Conservation (phyloP, 2,113 vertebrate genomes). For the Macrotus californicus region DNA sequence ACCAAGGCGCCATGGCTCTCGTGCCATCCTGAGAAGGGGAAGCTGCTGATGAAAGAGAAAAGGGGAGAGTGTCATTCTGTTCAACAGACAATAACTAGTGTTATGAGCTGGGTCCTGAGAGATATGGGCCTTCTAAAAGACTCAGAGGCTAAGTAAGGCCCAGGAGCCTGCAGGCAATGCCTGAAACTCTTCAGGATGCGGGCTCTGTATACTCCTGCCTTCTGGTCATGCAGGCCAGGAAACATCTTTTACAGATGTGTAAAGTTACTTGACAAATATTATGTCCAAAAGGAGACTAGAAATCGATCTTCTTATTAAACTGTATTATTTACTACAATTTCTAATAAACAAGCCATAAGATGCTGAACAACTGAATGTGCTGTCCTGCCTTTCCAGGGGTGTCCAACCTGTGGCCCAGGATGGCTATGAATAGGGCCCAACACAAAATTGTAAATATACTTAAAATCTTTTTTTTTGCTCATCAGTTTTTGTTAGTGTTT, state of each 20-base stretch:
- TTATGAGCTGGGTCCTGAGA: neutral
- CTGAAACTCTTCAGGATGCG: neutral
- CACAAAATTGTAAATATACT: too few relatives aligned
- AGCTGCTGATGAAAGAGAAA: neutral
- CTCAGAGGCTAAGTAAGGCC: neutral
- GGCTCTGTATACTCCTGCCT: neutral
- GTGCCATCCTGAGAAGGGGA: neutral
- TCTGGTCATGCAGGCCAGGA: neutral
- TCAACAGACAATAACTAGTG: neutral
- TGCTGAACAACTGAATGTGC: neutral
- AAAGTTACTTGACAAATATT: neutral
- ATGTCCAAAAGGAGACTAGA: neutral
- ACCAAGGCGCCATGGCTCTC: neutral
- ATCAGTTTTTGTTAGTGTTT: too few relatives aligned
- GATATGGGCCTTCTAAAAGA: neutral
- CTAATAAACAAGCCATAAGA: neutral
- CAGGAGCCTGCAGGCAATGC: neutral
- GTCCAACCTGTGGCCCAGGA: too few relatives aligned
- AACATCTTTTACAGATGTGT: neutral
- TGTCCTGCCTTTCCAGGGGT: neutral
- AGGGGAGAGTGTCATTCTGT: neutral
- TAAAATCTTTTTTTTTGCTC: too few relatives aligned
- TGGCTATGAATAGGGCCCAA: too few relatives aligned
- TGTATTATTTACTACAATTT: neutral
- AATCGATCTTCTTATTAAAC: neutral